phyloP scores from a whole-genome alignment of 2,797 vertebrate genomes.

The Gymnoscopelus microlampas region DNA sequence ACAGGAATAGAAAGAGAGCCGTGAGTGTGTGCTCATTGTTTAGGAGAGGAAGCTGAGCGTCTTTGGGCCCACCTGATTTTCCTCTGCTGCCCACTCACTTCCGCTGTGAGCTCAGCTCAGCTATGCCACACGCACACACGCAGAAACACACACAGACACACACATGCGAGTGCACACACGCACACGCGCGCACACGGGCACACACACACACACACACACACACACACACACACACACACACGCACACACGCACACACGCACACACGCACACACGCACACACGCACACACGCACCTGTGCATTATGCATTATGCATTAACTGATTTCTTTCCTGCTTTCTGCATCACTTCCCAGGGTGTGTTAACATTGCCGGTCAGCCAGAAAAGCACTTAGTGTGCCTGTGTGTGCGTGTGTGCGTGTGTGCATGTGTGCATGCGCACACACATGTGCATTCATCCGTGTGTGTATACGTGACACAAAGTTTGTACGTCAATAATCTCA shows the following conservation, averaged over 20 bases:
- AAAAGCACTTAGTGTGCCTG: constrained; percentile 25
- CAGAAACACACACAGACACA: constrained; percentile 17
- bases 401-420: constrained; percentile 13
- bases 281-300: background rate
- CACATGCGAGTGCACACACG: constrained; percentile 20
- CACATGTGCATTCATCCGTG: background rate
- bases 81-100: constrained; percentile 49
- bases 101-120: constrained; percentile 12
- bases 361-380: constrained; percentile 28
- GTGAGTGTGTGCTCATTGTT: constrained; percentile 2
- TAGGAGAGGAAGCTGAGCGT: constrained; percentile 42
- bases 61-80: constrained; percentile 58
- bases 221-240: constrained; percentile 1
- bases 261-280: background rate
- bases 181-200: background rate
- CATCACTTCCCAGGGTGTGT: constrained; percentile 37
- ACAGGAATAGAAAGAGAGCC: too few species aligned
- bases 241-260: background rate
- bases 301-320: background rate
- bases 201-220: background rate
- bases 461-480: constrained; percentile 2
- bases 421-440: background rate
- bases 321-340: constrained; percentile 17
- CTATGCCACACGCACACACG: background rate
- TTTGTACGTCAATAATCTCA: too few species aligned